Percentiles rank a stretch among this genome's conserved stretches.
phyloP scores from a whole-genome alignment of 2,113 vertebrate species.

The Pseudorhombus dupliciocellatus region DNA sequence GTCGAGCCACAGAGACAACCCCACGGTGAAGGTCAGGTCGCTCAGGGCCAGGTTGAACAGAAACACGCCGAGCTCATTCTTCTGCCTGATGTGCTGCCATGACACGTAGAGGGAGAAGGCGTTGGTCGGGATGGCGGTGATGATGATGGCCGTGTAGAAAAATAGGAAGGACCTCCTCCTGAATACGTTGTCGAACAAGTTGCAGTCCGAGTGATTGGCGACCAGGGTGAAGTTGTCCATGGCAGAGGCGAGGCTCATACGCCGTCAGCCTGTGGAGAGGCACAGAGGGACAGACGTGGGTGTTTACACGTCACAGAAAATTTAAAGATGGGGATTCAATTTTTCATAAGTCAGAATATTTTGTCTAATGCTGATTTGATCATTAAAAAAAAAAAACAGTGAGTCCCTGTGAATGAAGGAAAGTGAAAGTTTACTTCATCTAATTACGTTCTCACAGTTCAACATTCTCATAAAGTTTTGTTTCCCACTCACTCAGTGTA shows the following conservation, averaged over 20 bases:
- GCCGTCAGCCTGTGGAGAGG: slow-evolving; percentile 25
- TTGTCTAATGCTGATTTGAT: no score
- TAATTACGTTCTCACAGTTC: no score
- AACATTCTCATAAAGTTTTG: no score
- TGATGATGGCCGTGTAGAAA: slow-evolving; percentile 81
- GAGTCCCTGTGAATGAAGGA: no score
- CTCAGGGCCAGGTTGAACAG: slow-evolving; percentile 87
- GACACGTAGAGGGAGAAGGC: slow-evolving; percentile 84
- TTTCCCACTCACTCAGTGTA: no score
- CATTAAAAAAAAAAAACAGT: no score
- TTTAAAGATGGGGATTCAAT: background rate
- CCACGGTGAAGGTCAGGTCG: slow-evolving; percentile 83
- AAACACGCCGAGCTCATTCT: slow-evolving; percentile 89
- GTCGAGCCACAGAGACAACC: slow-evolving; percentile 86
- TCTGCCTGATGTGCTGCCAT: slow-evolving; percentile 83
- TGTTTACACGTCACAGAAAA: background rate
- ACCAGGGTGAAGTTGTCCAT: slow-evolving; percentile 54
- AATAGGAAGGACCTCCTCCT: slow-evolving; percentile 71
- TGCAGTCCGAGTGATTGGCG: slow-evolving; percentile 76
- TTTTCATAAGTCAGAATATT: no score
- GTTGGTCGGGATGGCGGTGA: slow-evolving; percentile 85
- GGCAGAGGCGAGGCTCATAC: background rate
- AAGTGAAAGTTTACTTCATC: no score
- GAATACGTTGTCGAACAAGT: background rate
- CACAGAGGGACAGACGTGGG: background rate